A percentile compares a stretch with the other conserved stretches of the same genome.
Evolutionary conservation across 2,113 vertebrate species (phyloP).

Genomic region (Platichthys stellatus): DNA sequence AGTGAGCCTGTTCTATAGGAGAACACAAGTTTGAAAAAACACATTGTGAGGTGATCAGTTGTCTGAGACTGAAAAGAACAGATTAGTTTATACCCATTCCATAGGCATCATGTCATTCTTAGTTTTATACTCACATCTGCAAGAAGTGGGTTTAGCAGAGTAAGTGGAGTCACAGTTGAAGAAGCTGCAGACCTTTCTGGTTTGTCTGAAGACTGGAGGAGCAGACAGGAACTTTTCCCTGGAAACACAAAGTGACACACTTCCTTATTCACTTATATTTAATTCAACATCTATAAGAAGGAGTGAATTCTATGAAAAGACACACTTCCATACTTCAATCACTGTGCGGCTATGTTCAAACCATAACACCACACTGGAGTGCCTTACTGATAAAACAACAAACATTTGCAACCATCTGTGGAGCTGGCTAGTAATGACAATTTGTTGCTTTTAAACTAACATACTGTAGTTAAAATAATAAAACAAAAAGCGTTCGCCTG

Average conservation of each 20-base stretch:
- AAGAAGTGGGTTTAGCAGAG: slow-evolving; percentile 82
- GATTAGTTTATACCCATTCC: neutral
- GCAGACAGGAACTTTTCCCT: slow-evolving; percentile 92
- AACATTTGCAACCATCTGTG: neutral
- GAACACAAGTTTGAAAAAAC: too few relatives aligned
- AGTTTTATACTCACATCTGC: slow-evolving; percentile 84
- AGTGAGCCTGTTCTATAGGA: too few relatives aligned
- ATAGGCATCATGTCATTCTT: neutral
- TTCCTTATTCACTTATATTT: neutral
- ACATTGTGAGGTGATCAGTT: too few relatives aligned
- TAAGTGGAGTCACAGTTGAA: slow-evolving; percentile 86
- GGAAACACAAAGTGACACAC: neutral
- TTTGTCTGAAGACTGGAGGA: slow-evolving; percentile 89
- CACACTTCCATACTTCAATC: neutral
- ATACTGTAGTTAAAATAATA: neutral
- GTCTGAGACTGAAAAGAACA: neutral
- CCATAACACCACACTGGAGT: neutral
- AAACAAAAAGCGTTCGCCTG: neutral
- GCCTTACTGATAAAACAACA: neutral
- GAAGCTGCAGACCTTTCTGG: slow-evolving; percentile 89
- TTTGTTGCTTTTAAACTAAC: neutral
- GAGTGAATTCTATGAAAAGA: neutral
- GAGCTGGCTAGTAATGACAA: neutral
- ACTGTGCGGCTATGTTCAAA: neutral
- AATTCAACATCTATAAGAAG: neutral